Evolutionary conservation across 2,113 vertebrate genomes (phyloP).

Genomic region (Calidris pugnax): DNA sequence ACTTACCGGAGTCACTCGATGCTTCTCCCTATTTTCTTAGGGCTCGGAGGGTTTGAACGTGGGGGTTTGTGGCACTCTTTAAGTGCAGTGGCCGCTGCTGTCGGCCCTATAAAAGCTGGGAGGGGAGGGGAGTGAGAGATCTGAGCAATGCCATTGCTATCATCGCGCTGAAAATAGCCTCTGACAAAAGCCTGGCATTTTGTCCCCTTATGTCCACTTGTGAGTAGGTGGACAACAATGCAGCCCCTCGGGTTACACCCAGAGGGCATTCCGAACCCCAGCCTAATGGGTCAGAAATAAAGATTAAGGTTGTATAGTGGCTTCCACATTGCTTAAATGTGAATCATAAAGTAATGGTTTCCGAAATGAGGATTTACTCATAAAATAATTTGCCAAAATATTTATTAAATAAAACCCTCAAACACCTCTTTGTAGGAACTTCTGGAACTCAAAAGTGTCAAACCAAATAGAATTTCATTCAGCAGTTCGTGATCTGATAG

Average conservation of each 20-base stretch:
- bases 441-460: not conserved
- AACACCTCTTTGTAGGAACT: not conserved
- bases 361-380: not conserved
- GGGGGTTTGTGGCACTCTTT: constrained; percentile 33
- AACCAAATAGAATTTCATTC: not conserved
- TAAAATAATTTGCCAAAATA: not conserved
- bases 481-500: not conserved
- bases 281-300: not conserved
- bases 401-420: not conserved
- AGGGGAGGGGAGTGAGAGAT: constrained; percentile 55
- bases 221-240: constrained; percentile 74
- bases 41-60: not conserved
- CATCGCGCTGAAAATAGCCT: constrained; percentile 77
- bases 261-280: not conserved
- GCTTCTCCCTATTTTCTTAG: not conserved
- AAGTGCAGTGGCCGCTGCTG: constrained; percentile 54
- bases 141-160: constrained; percentile 76
- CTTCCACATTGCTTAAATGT: not conserved
- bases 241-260: constrained; percentile 45
- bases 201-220: constrained; percentile 34
- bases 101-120: constrained; percentile 12
- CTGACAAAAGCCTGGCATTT: constrained; percentile 77
- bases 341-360: not conserved
- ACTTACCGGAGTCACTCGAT: not conserved
- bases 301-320: not conserved